Conservation (phyloP, 1,140 invertebrate genomes). For the Ruditapes philippinarum region DNA sequence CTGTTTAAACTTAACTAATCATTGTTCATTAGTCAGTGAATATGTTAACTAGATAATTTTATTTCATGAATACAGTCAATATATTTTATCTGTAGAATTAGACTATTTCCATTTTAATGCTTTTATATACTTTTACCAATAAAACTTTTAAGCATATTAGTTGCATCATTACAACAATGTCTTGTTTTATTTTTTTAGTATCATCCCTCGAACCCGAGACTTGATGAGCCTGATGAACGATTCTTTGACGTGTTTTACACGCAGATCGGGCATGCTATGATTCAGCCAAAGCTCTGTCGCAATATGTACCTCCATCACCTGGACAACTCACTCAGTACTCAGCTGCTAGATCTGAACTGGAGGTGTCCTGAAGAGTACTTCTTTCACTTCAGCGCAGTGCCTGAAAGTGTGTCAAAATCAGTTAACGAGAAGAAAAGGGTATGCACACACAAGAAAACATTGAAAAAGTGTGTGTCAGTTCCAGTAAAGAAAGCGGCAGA, state of each 20-base stretch:
- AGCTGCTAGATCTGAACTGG: conserved; percentile 59
- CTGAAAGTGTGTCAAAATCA: neutral
- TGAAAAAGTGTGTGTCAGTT: neutral
- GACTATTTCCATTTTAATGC: neutral
- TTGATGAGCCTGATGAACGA: conserved; percentile 6
- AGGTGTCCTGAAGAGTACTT: conserved; percentile 62
- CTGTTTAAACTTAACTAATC: too few relatives aligned
- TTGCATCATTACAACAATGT: neutral
- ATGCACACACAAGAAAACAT: neutral
- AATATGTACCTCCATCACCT: conserved; percentile 59
- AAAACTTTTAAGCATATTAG: neutral
- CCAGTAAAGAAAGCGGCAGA: neutral
- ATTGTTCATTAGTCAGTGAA: too few relatives aligned
- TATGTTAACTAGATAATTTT: too few relatives aligned
- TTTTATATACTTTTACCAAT: neutral
- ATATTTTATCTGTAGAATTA: neutral
- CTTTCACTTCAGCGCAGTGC: conserved; percentile 54
- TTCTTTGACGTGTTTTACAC: conserved; percentile 47
- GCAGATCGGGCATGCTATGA: neutral
- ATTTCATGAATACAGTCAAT: neutral
- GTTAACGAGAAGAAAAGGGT: neutral
- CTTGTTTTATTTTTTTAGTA: conserved; percentile 10
- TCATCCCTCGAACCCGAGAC: neutral
- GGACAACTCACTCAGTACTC: conserved; percentile 16
- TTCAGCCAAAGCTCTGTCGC: conserved; percentile 32